Conservation (phyloP, 2,113 vertebrate species). For the Hymenochirus boettgeri region DNA sequence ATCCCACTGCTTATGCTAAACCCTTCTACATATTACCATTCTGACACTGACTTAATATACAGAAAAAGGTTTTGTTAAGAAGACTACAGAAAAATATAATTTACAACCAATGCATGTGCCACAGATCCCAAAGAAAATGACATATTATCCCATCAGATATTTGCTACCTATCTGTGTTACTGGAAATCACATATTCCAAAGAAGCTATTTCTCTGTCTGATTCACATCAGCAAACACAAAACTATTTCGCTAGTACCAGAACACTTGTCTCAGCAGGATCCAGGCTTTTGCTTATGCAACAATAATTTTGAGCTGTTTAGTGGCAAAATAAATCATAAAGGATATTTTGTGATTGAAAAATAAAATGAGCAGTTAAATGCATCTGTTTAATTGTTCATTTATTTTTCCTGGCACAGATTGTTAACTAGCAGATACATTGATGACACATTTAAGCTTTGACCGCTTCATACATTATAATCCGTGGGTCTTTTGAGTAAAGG, state of each 20-base stretch:
- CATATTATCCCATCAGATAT: background rate
- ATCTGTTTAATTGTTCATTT: no score
- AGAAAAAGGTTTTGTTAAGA: slow-evolving; percentile 12
- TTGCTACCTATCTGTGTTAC: slow-evolving; percentile 2
- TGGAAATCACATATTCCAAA: slow-evolving; percentile 4
- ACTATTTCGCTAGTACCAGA: slow-evolving; percentile 8
- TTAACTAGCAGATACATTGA: no score
- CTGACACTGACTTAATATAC: slow-evolving; percentile 2
- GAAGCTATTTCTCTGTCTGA: slow-evolving; percentile 11
- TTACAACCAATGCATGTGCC: background rate
- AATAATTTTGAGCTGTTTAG: slow-evolving; percentile 16
- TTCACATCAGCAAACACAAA: slow-evolving; percentile 18
- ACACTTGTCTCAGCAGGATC: slow-evolving; percentile 31
- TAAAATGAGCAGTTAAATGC: slow-evolving; percentile 2
- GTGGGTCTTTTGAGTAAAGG: no score
- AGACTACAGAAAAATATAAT: background rate
- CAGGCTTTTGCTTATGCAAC: slow-evolving; percentile 19
- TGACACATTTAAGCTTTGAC: no score
- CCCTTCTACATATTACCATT: no score
- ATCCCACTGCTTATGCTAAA: no score
- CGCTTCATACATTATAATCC: no score
- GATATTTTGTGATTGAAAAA: slow-evolving; percentile 25
- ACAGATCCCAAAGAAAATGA: background rate
- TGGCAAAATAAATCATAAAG: slow-evolving; percentile 24
- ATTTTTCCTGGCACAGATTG: no score